Evolutionary conservation across 2,113 vertebrate species (phyloP), one percentile per base, ranked within the genome.

Genomic region (Tetraodon nigroviridis): DNA sequence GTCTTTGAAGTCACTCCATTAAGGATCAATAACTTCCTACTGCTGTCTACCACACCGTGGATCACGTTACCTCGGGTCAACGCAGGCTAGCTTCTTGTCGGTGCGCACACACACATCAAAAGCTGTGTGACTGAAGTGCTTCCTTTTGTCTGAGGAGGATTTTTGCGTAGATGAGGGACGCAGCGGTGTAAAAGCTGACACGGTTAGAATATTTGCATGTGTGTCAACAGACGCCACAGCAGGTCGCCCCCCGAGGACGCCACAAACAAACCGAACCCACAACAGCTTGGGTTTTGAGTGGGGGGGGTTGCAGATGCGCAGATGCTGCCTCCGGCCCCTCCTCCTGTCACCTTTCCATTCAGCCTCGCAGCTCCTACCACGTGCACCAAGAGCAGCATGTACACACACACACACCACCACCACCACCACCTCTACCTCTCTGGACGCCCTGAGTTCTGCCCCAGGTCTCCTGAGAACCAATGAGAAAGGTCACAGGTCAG

Each of bases 391-490:
- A 55, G 63, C 22, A 24, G 22, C 22, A 55, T 46, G 13, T 49
- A 48, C 58, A 19, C 22, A 37, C 32, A 37, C 32, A 27, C 32
- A 37, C 32, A 37, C 32, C n/a, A 5, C 17, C 2, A 17, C 55
- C 48, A 14, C 0, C 51, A 64, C 61, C 61, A 60, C 55, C 52
- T 44, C 76, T 51, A 24, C 44, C 15, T 46, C 44, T 27, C 24
- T 27, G 24, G 24, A 27, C 24, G 64, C 59, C 66, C 57, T 60
- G 32, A 37, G 61, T 62, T 67, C 75, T 42, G 57, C 64, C 57
- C 82, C 80, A 64, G 79, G 80, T 84, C 70, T 80, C 70, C 73
- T 64, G 55, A 21, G 75, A 55, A 58, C 86, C 80, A 82, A 82
- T 68, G 57, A 67, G 14, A 48, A 37, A 22, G 79, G 75, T 83